Evolutionary conservation across 2,113 vertebrate species (phyloP).

Genomic region (Gracilinanus agilis): DNA sequence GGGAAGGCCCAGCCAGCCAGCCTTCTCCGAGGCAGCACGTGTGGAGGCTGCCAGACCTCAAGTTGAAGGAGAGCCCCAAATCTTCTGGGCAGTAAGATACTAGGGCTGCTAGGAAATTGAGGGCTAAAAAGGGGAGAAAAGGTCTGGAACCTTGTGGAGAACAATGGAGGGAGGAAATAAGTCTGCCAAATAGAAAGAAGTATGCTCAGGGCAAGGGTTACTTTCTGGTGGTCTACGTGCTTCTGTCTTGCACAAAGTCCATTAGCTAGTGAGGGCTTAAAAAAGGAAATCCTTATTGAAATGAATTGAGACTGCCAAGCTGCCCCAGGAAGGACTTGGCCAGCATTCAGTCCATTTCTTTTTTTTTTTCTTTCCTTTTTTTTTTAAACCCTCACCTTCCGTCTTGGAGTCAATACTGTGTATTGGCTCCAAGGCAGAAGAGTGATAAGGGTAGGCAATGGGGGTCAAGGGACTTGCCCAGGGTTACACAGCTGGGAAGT

Average conservation of each 20-base stretch:
- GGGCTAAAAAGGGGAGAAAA: not conserved
- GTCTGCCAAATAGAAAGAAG: not conserved
- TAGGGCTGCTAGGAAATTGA: not conserved
- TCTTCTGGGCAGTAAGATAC: not conserved
- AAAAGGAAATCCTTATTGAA: not conserved
- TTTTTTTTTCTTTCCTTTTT: no score
- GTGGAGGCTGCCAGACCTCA: no score
- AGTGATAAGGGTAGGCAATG: no score
- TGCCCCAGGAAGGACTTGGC: rapidly evolving
- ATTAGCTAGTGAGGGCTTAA: not conserved
- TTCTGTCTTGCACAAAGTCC: not conserved
- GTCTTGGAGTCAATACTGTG: no score
- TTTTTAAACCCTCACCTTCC: no score
- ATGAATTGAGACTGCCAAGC: not conserved
- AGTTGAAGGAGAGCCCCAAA: no score
- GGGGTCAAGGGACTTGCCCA: no score
- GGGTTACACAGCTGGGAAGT: no score
- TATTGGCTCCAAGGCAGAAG: no score
- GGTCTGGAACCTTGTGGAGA: not conserved
- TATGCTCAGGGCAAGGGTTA: rapidly evolving
- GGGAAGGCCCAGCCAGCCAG: not conserved
- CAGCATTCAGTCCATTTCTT: no score
- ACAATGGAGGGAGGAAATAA: no score
- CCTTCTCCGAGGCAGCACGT: not conserved
- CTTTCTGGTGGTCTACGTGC: not conserved